Conservation (phyloP, 2,113 vertebrate genomes). For the Nycticryphes semicollaris region DNA sequence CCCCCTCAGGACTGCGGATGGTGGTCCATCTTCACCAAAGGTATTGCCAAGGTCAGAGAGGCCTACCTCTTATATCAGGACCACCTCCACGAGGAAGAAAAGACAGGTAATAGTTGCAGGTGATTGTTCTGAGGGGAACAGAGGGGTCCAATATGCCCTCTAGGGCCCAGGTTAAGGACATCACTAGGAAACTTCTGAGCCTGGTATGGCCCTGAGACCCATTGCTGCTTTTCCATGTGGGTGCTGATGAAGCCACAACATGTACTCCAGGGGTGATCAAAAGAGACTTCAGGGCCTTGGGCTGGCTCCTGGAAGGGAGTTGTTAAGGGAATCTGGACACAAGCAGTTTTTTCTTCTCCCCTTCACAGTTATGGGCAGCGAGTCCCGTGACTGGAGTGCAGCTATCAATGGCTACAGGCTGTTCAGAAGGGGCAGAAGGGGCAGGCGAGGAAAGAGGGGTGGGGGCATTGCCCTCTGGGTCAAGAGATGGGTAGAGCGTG, state of each 20-base stretch:
- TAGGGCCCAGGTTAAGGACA: neutral
- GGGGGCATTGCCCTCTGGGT: no score
- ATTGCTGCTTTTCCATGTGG: neutral
- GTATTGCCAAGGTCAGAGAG: neutral
- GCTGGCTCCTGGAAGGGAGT: no score
- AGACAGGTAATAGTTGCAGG: neutral
- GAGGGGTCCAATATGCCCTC: neutral
- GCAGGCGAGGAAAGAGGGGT: no score
- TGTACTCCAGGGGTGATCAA: neutral
- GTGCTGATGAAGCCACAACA: neutral
- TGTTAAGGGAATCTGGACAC: neutral
- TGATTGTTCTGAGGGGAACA: neutral
- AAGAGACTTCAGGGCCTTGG: neutral
- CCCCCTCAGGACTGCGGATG: neutral
- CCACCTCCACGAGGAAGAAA: neutral
- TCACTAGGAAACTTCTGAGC: neutral
- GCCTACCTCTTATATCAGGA: neutral
- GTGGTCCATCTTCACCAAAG: neutral
- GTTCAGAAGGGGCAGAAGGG: no score
- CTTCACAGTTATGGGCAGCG: neutral
- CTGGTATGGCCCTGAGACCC: neutral
- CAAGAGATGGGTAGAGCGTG: no score
- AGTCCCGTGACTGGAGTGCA: no score
- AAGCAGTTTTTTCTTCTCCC: neutral
- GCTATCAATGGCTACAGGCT: no score